phyloP scores from a whole-genome alignment of 2,797 vertebrate species.

The Tinamus major region DNA sequence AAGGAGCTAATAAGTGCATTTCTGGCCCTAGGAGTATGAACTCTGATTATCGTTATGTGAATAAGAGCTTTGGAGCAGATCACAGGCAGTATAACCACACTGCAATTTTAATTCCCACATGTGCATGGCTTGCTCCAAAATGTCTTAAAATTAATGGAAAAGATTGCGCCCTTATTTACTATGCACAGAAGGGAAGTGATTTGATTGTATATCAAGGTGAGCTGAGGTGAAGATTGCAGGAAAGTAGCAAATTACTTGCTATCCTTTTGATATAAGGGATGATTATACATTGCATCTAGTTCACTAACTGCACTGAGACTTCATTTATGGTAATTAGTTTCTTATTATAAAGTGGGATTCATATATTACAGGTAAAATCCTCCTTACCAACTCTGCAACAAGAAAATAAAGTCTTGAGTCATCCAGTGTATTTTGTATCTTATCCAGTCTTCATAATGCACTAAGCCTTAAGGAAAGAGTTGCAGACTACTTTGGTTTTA shows the following conservation, averaged over 20 bases:
- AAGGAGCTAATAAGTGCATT: background rate
- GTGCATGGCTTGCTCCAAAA: background rate
- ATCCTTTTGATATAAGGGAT: background rate
- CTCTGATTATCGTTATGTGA: background rate
- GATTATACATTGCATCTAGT: background rate
- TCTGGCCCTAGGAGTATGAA: background rate
- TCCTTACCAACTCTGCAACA: background rate
- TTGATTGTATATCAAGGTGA: slow-evolving; percentile 1
- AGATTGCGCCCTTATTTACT: slow-evolving; percentile 25
- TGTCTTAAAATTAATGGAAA: slow-evolving; percentile 37
- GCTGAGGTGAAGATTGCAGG: slow-evolving; percentile 32
- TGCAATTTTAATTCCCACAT: background rate
- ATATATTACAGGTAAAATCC: slow-evolving; percentile 19
- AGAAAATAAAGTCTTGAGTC: slow-evolving; percentile 22
- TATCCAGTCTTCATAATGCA: background rate
- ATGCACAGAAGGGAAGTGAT: background rate
- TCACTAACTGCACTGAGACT: background rate
- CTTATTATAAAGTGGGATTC: slow-evolving; percentile 28
- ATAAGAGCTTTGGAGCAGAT: background rate
- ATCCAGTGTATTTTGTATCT: background rate
- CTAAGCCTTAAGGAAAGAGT: background rate
- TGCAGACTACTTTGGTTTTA: background rate
- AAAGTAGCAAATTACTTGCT: slow-evolving; percentile 25
- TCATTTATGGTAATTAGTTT: slow-evolving; percentile 35
- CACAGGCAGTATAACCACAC: background rate